Conservation (phyloP, 2,888 invertebrate genomes). For the Tiliacea aurago region DNA sequence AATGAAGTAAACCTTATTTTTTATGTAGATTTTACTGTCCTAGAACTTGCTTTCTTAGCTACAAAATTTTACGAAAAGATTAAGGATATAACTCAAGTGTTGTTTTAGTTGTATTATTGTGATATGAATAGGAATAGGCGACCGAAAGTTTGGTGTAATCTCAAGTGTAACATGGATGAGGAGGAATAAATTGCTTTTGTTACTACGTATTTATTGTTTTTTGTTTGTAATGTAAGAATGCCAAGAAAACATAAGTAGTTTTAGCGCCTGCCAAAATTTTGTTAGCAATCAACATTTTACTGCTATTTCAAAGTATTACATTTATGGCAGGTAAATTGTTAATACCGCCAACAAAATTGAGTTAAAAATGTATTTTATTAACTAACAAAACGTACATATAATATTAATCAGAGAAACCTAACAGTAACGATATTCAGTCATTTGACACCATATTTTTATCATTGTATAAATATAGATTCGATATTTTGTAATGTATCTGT, state of each 20-base stretch:
- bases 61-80: conserved; percentile 18
- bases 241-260: neutral
- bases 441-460: neutral
- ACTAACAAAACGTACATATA: neutral
- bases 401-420: neutral
- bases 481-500: neutral
- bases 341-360: neutral
- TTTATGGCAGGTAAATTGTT: conserved; percentile 11
- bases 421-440: neutral
- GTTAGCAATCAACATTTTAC: conserved; percentile 28
- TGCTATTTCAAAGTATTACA: conserved; percentile 4
- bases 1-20: conserved; percentile 27
- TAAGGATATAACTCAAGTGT: conserved; percentile 17
- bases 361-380: neutral
- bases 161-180: conserved; percentile 40
- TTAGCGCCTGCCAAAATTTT: conserved; percentile 33
- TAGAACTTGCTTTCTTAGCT: neutral
- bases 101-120: conserved; percentile 18
- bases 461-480: neutral
- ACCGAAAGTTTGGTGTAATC: conserved; percentile 28
- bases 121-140: conserved; percentile 36
- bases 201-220: conserved; percentile 26
- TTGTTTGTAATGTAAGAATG: conserved; percentile 18
- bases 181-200: conserved; percentile 33
- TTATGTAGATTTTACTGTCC: conserved; percentile 17